These are phyloP conservation scores for Eudyptes chrysolophus DNA, from an alignment of 2,113 vertebrate genomes.

Conservation along the genomic window DNA sequence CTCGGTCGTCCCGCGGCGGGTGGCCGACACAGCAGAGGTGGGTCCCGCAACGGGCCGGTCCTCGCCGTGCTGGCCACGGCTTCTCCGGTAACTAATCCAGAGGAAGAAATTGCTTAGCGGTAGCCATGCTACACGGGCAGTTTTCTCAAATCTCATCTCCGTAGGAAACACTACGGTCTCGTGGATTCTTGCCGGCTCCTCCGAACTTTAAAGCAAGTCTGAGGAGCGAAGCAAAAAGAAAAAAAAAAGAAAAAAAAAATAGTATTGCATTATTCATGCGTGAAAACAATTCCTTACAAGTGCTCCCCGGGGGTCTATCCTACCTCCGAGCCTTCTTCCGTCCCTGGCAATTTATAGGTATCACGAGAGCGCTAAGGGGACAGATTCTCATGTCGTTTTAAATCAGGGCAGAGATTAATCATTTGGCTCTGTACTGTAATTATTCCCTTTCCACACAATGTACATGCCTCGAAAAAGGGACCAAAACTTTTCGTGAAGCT, in stretches of 20 bases:
- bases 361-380: background rate
- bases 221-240: background rate
- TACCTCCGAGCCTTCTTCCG: background rate
- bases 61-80: rapidly evolving
- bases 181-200: background rate
- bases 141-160: background rate
- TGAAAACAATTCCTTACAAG: background rate
- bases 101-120: background rate
- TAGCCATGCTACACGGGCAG: rapidly evolving
- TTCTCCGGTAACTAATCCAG: background rate
- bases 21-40: background rate
- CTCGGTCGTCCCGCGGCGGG: rapidly evolving
- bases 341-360: background rate
- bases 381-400: rapidly evolving
- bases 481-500: background rate
- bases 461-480: rapidly evolving
- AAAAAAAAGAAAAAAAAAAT: background rate
- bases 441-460: background rate
- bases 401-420: background rate
- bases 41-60: background rate
- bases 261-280: background rate
- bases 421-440: background rate
- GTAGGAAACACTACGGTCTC: background rate
- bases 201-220: background rate
- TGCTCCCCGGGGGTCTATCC: background rate